These are phyloP conservation scores for Pterophyllum scalare DNA, from an alignment of 2,113 vertebrate genomes.

Conservation along the genomic window DNA sequence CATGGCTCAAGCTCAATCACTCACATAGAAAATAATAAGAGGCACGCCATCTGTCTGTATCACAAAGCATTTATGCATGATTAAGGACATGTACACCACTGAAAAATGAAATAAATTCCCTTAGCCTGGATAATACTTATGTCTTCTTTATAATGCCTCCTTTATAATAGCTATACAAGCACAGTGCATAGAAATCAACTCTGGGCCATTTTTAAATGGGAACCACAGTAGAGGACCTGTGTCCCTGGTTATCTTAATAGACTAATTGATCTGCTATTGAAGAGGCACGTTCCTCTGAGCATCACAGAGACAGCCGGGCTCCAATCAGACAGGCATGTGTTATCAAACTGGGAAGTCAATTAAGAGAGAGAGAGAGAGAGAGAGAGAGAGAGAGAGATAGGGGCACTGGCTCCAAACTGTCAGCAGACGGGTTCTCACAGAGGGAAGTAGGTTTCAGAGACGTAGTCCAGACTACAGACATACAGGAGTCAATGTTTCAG, in stretches of 20 bases:
- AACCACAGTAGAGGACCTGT: slow-evolving; percentile 64
- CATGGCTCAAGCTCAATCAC: slow-evolving; percentile 63
- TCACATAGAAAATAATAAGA: slow-evolving; percentile 64
- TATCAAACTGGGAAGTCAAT: slow-evolving; percentile 85
- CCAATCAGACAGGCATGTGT: slow-evolving; percentile 81
- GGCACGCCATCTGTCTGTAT: slow-evolving; percentile 77
- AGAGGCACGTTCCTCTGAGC: slow-evolving; percentile 80
- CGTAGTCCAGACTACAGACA: slow-evolving; percentile 65
- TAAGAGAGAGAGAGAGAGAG: slow-evolving; percentile 68
- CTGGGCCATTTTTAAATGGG: slow-evolving; percentile 44
- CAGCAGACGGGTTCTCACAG: slow-evolving; percentile 71
- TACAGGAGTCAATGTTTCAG: slow-evolving; percentile 62
- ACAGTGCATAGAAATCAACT: background rate
- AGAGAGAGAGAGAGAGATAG: slow-evolving; percentile 34
- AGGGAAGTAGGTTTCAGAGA: slow-evolving; percentile 64
- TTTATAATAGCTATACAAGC: slow-evolving; percentile 11
- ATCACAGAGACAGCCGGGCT: slow-evolving; percentile 82
- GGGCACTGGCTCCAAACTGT: slow-evolving; percentile 77
- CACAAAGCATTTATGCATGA: slow-evolving; percentile 61
- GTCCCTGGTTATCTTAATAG: slow-evolving; percentile 82
- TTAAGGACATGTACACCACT: slow-evolving; percentile 50
- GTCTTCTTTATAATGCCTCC: background rate
- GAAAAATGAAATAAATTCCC: slow-evolving; percentile 13
- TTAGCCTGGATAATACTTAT: slow-evolving; percentile 21
- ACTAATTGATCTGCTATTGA: slow-evolving; percentile 85